These are phyloP conservation scores for Drosophila ezoana DNA, from an alignment of 2,888 invertebrate species.

Conservation along the genomic window DNA sequence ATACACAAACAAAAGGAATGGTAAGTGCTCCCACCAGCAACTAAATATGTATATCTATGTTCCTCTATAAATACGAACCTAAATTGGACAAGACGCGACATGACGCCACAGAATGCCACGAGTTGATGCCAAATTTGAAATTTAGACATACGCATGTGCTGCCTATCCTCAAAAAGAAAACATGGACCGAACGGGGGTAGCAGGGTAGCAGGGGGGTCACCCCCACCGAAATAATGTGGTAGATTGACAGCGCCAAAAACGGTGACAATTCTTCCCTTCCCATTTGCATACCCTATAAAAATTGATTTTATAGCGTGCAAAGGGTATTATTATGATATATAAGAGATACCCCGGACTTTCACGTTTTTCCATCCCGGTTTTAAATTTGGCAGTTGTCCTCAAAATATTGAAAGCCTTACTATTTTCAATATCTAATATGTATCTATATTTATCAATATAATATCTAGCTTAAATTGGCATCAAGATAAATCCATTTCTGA, in stretches of 20 bases:
- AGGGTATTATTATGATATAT: not conserved
- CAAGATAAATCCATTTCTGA: too few relatives aligned
- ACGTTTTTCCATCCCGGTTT: too few relatives aligned
- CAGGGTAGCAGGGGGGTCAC: not conserved
- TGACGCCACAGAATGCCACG: slow-evolving; percentile 51
- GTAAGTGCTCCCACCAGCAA: slow-evolving; percentile 81
- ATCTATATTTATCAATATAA: too few relatives aligned
- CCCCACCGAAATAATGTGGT: not conserved
- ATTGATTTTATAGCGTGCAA: not conserved
- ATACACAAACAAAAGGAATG: slow-evolving; percentile 88
- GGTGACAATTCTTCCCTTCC: slow-evolving; percentile 18
- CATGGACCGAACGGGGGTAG: too few relatives aligned
- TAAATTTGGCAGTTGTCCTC: too few relatives aligned
- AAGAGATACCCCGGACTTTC: too few relatives aligned
- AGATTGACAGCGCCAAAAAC: slow-evolving; percentile 67
- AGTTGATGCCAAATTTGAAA: slow-evolving; percentile 70
- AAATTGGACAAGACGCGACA: slow-evolving; percentile 43
- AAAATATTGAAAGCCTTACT: too few relatives aligned
- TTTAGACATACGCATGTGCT: slow-evolving; percentile 67
- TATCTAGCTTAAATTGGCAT: too few relatives aligned
- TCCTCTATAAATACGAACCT: slow-evolving; percentile 18
- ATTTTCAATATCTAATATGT: too few relatives aligned
- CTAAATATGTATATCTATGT: not conserved
- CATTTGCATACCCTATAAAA: slow-evolving; percentile 1
- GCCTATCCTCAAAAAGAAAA: not conserved